These are phyloP conservation scores for Frieseomelitta varia DNA, from an alignment of 1,140 invertebrate genomes.

Conservation along the genomic window DNA sequence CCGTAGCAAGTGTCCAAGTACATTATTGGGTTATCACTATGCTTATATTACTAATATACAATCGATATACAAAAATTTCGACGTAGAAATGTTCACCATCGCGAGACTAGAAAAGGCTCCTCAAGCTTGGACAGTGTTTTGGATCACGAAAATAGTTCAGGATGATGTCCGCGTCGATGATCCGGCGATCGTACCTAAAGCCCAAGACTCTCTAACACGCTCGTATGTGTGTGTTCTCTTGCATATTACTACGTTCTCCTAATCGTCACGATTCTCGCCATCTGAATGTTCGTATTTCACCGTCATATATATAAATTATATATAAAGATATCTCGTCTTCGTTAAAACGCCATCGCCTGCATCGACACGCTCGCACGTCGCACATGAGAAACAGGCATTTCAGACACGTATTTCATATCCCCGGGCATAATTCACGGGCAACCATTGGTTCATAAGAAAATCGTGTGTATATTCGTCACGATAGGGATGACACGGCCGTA, in stretches of 20 bases:
- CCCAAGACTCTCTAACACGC: constrained; percentile 56
- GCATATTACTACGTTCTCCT: constrained; percentile 28
- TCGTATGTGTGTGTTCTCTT: constrained; percentile 42
- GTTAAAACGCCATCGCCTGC: constrained; percentile 14
- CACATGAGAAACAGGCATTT: constrained; percentile 35
- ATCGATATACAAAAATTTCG: rapidly evolving
- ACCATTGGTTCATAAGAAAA: not conserved
- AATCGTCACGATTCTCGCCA: constrained; percentile 38
- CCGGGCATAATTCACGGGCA: not conserved
- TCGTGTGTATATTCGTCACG: not conserved
- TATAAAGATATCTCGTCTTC: not conserved
- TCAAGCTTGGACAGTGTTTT: not conserved
- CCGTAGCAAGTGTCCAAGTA: no score
- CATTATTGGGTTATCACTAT: no score
- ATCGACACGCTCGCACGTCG: constrained; percentile 45
- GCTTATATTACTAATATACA: no score
- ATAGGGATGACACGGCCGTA: not conserved
- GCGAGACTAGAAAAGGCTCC: constrained; percentile 6
- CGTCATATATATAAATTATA: not conserved
- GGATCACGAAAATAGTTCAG: not conserved
- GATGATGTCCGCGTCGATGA: not conserved
- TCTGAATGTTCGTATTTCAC: constrained; percentile 18
- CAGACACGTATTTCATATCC: not conserved
- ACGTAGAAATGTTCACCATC: not conserved
- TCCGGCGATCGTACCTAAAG: constrained; percentile 64